Evolutionary conservation across 1,140 invertebrate species (phyloP), one percentile per base, ranked within the genome.

Genomic region (Conopomorpha cramerella): DNA sequence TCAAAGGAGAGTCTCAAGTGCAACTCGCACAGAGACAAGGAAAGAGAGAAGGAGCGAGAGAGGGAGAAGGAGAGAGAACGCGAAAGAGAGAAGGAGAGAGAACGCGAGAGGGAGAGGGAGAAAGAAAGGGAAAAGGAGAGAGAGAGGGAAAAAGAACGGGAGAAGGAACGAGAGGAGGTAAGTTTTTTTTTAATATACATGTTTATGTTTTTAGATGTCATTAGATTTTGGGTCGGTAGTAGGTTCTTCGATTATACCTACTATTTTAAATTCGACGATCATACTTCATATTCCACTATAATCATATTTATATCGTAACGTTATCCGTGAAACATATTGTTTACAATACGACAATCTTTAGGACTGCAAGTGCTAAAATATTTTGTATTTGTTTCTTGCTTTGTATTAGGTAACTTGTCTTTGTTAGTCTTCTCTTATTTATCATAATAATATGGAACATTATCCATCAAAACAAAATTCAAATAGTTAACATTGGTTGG

Each of bases 151-250:
- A n/a, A n/a, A n/a, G n/a, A n/a, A n/a, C 78, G 81, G 50, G 80
- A 82, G 42, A 81, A 79, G 46, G 70, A 67, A 45, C 60, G 51
- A 58, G 84, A 56, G 82, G 82, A 58, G 82, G 55, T 60, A 48
- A 17, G 39, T 30, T 26, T 2, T 1, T 3, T 16, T 32, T n/a
- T 12, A 18, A 16, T 23, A 23, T 23, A 23, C 4, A 23, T 23
- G 19, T 23, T 10, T 10, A 23, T 23, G 4, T 23, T 6, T 10
- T 6, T 10, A 23, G 4, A 6, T 6, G 10, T 10, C 19, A 23
- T 23, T 23, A 23, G 19, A 23, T 10, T 23, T 23, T 4, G 19
- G 4, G 19, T 23, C 19, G 10, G 4, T 6, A 23, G 19, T 23
- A 23, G 19, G 4, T 23, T 6, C 19, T n/a, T n/a, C n/a, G n/a